Conservation (phyloP, 2,888 invertebrate genomes). For the Dilophus febrilis region DNA sequence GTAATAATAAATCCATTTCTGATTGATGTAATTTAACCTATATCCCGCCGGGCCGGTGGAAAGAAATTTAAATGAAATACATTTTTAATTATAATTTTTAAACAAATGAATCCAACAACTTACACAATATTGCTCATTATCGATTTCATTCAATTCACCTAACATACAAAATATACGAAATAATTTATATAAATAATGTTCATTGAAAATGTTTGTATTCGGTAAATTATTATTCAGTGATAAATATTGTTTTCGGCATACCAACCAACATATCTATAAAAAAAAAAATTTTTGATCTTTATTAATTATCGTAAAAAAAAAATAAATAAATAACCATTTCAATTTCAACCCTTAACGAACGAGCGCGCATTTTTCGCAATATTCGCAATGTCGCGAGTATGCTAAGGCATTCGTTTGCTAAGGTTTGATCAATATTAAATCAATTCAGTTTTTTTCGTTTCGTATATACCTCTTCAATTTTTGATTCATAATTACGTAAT, state of each 20-base stretch:
- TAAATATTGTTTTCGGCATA: constrained; percentile 46
- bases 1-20: constrained; percentile 50
- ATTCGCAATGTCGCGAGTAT: too few relatives aligned
- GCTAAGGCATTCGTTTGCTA: neutral
- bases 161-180: constrained; percentile 65
- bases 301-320: too few relatives aligned
- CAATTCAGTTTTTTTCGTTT: too few relatives aligned
- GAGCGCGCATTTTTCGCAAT: neutral
- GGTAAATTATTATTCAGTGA: constrained; percentile 2
- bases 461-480: constrained; percentile 47
- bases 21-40: constrained; percentile 51
- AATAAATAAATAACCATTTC: too few relatives aligned
- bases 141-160: constrained; percentile 50
- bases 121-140: constrained; percentile 36
- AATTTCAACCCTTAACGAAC: too few relatives aligned
- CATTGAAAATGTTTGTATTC: constrained; percentile 3
- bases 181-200: constrained; percentile 40
- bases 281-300: constrained; percentile 3
- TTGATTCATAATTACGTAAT: constrained; percentile 42
- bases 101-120: too few relatives aligned
- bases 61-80: too few relatives aligned
- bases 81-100: too few relatives aligned
- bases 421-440: neutral
- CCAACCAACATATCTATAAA: constrained; percentile 54
- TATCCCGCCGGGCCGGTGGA: too few relatives aligned